Base-by-base conservation (phyloP, 2,113 vertebrate genomes). In the Pteronura brasiliensis region DNA sequence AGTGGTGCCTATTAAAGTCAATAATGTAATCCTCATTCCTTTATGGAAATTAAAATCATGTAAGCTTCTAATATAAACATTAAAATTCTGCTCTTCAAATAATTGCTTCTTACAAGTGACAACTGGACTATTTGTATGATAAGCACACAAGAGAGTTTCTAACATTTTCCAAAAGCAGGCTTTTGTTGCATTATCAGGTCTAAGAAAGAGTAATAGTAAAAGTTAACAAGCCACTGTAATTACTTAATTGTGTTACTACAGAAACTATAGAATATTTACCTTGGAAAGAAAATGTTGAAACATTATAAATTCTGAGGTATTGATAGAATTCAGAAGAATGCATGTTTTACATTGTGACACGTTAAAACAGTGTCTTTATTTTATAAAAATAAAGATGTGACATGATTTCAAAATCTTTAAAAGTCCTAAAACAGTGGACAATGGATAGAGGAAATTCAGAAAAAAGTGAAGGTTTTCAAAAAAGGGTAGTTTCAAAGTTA, bases 401-500 rank as follows among this genome's bases (percentile, higher is more conserved):
- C 11, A 39, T 95, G 42, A 93, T 61, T 97, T 96, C 67, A 90
- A 49, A 92, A 82, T 85, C 52, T 96, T 86, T 90, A 93, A 80
- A 98, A 69, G 42, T 92, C 90, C 90, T 79, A 89, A 89, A 85
- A 96, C 74, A 95, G 61, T 88, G 27, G 34, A 74, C 89, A 96
- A 91, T 83, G 9, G 61, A 96, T 94, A 96, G n/a, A 97, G 88
- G 31, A 81, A 97, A 93, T 39, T 97, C 95, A 97, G 93, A n/a
- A 89, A 72, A 85, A 97, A 97, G 97, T 36, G 36, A 94, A 71
- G 1, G 0, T 97, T 86, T 96, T 98, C 96, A 91, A 84, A 93
- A 74, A 87, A 47, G 8, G 42, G 31, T 97, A 83, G 76, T 29
- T 36, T 89, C 67, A 96, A 94, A 91, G 88, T 95, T 91, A 25